Evolutionary conservation across 2,113 vertebrate species (phyloP), one percentile per base, ranked within the genome.

Genomic region (Psophia crepitans): DNA sequence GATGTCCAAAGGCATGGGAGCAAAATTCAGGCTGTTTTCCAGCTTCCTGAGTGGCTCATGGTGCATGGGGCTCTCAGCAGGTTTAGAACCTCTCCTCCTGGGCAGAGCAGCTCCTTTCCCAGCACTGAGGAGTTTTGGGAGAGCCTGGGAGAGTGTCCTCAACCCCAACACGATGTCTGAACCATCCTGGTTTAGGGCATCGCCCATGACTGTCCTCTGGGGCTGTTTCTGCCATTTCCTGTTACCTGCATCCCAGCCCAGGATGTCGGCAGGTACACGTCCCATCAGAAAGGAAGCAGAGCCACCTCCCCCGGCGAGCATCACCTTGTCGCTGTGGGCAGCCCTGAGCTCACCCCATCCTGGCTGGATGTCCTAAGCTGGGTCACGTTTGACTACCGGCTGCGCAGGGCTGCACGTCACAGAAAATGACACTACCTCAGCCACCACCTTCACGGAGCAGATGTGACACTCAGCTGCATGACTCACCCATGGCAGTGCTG

Each of bases 11-110:
- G 22, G 41, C 58, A 16, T 3, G 6, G 61, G 44, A 77, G 22
- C 8, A 14, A 24, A 57, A 75, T 7, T 37, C 69, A 57, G 56
- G 58, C 19, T 48, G 9, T 14, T 87, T 23, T 48, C 79, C 69
- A 61, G 80, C 14, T 41, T 61, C 53, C n/a, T 0, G 0, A 49
- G 53, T 3, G 7, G 7, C 11, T 63, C 32, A 0, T 2, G 2
- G 12, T 2, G 35, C 14, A 14, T 2, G 1, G 41, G 30, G 20
- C 23, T 43, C 41, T 5, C 17, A 5, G 65, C n/a, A 76, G 43
- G 26, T 70, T 43, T 12, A 19, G 81, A 56, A 12, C 18, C 9
- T 24, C 12, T 28, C 21, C 8, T 56, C 4, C 0, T 1, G 11
- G 53, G 81, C 32, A 82, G 51, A 80, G 53, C 66, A 69, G 35